Conservation (phyloP, 1,140 invertebrate species). For the Leucophenga varia region DNA sequence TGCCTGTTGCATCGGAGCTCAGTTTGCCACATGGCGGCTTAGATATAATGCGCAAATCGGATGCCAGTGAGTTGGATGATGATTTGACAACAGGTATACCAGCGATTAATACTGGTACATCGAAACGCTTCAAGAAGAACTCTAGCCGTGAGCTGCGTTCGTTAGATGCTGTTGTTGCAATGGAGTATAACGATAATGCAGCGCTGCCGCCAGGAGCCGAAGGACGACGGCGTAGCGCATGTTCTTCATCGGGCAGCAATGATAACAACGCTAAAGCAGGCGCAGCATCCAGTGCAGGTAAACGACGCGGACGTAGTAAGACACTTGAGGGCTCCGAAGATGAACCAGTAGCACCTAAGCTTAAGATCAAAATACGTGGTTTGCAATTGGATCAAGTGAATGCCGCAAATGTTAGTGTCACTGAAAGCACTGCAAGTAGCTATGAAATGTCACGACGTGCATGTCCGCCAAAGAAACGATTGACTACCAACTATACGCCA, state of each 20-base stretch:
- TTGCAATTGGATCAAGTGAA: slow-evolving; percentile 34
- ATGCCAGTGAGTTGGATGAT: slow-evolving; percentile 36
- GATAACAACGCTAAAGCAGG: slow-evolving; percentile 40
- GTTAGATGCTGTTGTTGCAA: slow-evolving; percentile 33
- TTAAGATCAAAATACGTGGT: slow-evolving; percentile 80
- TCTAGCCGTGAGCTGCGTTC: slow-evolving; percentile 59
- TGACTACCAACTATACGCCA: slow-evolving; percentile 64
- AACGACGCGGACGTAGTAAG: slow-evolving; percentile 47
- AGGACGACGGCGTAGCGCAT: slow-evolving; percentile 56
- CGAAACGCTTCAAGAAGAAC: slow-evolving; percentile 59
- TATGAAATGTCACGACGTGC: slow-evolving; percentile 58
- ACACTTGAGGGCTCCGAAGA: slow-evolving; percentile 57
- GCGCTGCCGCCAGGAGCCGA: slow-evolving; percentile 33
- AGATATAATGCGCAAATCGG: slow-evolving; percentile 34
- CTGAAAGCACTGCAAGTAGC: slow-evolving; percentile 45
- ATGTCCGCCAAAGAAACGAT: slow-evolving; percentile 77
- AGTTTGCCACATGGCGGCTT: slow-evolving; percentile 24
- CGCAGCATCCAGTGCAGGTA: slow-evolving; percentile 44
- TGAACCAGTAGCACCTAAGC: slow-evolving; percentile 64
- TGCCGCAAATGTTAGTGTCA: slow-evolving; percentile 59
- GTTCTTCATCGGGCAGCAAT: slow-evolving; percentile 54
- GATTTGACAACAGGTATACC: slow-evolving; percentile 62
- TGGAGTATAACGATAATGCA: slow-evolving; percentile 26
- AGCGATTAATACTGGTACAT: slow-evolving; percentile 61
- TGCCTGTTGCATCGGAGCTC: slow-evolving; percentile 48